Evolutionary conservation across 2,797 vertebrate species (phyloP).

Genomic region (Cygnus olor): DNA sequence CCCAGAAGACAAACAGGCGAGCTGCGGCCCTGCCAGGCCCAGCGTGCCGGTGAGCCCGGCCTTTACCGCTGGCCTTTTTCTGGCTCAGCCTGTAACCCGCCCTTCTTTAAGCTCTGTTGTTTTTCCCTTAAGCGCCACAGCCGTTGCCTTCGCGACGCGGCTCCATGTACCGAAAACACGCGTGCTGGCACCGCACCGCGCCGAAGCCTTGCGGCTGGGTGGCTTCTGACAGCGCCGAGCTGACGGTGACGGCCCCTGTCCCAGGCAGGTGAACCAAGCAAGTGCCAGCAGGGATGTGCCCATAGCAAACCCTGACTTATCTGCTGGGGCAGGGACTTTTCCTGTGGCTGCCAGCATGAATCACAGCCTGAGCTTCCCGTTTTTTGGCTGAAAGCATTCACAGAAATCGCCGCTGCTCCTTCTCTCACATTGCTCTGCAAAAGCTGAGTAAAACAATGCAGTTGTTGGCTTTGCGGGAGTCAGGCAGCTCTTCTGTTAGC

Average conservation of each 20-base stretch:
- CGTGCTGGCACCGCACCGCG: background rate
- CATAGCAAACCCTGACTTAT: background rate
- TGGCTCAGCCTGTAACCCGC: background rate
- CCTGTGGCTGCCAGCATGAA: background rate
- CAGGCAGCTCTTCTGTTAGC: background rate
- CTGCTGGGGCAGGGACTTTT: background rate
- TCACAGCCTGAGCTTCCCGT: background rate
- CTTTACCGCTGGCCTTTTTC: background rate
- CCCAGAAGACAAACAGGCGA: conserved; percentile 58
- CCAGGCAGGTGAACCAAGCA: background rate
- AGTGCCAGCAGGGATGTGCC: conserved; percentile 2
- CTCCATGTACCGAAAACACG: conserved; percentile 46
- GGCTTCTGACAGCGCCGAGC: background rate
- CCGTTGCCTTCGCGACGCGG: conserved; percentile 1
- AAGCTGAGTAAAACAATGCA: background rate
- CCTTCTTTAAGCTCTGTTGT: background rate
- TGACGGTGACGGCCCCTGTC: background rate
- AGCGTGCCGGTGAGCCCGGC: background rate
- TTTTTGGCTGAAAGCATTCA: background rate
- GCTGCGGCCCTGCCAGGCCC: background rate
- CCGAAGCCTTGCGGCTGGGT: conserved; percentile 28
- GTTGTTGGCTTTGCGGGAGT: background rate
- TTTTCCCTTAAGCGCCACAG: background rate
- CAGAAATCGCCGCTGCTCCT: background rate
- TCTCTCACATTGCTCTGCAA: background rate